Conservation (phyloP, 2,888 invertebrate species). For the Falcaria lacertinaria region DNA sequence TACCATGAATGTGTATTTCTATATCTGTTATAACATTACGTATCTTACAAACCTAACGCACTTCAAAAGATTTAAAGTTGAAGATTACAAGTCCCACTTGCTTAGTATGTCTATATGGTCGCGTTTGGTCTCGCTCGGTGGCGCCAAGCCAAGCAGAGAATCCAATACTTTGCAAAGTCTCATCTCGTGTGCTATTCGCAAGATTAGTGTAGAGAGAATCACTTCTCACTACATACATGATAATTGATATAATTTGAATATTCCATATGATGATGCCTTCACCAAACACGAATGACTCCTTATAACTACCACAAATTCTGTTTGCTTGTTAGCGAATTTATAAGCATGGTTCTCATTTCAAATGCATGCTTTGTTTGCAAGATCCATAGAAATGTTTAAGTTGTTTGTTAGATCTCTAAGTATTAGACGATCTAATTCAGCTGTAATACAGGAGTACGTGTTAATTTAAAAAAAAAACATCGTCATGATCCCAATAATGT, state of each 20-base stretch:
- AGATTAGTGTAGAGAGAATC: slow-evolving; percentile 18
- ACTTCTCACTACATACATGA: slow-evolving; percentile 22
- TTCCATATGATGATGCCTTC: slow-evolving; percentile 38
- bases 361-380: slow-evolving; percentile 27
- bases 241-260: slow-evolving; percentile 52
- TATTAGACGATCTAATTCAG: slow-evolving; percentile 26
- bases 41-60: too few species aligned
- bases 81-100: neutral
- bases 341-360: slow-evolving; percentile 22
- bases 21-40: too few species aligned
- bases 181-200: slow-evolving; percentile 18
- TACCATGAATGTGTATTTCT: too few species aligned
- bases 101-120: slow-evolving; percentile 12
- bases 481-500: neutral
- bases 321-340: slow-evolving; percentile 34
- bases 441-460: slow-evolving; percentile 15
- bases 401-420: slow-evolving; percentile 24
- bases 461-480: slow-evolving; percentile 6
- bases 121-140: slow-evolving; percentile 30
- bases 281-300: slow-evolving; percentile 35
- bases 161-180: slow-evolving; percentile 23
- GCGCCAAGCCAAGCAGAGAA: slow-evolving; percentile 29
- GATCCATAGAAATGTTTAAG: slow-evolving; percentile 23
- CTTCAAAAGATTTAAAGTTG: neutral
- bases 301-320: slow-evolving; percentile 21